Percentiles rank a stretch among this genome's conserved stretches.
Conservation (phyloP, 2,113 vertebrate species). For the Enhydra lutris region DNA sequence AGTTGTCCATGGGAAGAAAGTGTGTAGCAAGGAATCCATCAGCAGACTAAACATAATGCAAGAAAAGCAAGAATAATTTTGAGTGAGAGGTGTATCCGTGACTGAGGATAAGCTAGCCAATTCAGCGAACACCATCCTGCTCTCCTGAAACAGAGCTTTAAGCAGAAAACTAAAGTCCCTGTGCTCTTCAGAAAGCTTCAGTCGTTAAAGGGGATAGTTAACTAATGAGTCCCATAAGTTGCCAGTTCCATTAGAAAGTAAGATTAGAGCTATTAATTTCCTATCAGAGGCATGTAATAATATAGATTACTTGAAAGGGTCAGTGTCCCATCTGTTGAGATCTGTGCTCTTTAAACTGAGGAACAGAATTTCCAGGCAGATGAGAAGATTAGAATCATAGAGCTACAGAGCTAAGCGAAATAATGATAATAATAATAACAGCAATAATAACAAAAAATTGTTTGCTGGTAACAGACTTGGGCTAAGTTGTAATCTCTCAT, state of each 20-base stretch:
- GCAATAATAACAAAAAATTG: neutral
- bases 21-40: neutral
- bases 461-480: neutral
- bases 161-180: neutral
- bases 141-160: conserved; percentile 21
- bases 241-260: conserved; percentile 39
- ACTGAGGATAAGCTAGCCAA: neutral
- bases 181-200: neutral
- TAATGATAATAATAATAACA: neutral
- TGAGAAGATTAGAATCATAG: neutral
- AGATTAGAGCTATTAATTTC: conserved; percentile 39
- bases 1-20: conserved; percentile 52
- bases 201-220: conserved; percentile 8
- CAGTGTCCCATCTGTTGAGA: neutral
- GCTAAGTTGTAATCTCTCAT: neutral
- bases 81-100: neutral
- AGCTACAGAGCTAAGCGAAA: neutral
- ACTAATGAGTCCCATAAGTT: neutral
- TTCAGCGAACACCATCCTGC: neutral
- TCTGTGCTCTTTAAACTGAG: neutral
- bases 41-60: neutral
- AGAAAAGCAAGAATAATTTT: conserved; percentile 17
- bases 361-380: neutral
- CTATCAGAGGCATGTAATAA: conserved; percentile 11
- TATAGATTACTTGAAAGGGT: conserved; percentile 2